Conservation (phyloP, 2,113 vertebrate genomes). For the Mandrillus leucophaeus region DNA sequence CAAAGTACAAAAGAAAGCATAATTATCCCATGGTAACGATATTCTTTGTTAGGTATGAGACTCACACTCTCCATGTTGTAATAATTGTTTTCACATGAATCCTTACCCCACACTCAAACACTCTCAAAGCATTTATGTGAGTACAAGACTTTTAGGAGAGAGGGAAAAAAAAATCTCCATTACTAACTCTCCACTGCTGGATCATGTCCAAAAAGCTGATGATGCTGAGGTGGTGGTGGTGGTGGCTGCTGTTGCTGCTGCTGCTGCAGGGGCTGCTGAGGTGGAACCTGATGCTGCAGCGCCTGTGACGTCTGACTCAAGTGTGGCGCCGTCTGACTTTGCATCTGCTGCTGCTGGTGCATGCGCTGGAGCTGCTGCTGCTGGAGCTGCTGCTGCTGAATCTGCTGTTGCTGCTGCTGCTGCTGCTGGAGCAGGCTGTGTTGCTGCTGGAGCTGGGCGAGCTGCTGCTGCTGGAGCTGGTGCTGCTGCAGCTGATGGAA, state of each 20-base stretch:
- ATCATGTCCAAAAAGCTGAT: slow-evolving; percentile 95
- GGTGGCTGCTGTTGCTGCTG: slow-evolving; percentile 74
- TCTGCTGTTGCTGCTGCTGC: slow-evolving; percentile 79
- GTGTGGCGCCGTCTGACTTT: slow-evolving; percentile 80
- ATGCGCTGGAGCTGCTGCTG: slow-evolving; percentile 86
- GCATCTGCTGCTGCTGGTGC: slow-evolving; percentile 86
- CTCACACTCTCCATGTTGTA: background rate
- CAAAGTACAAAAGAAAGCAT: background rate
- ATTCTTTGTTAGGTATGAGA: accelerated
- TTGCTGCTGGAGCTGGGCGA: slow-evolving; percentile 84
- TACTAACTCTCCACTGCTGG: slow-evolving; percentile 93
- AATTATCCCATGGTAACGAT: background rate
- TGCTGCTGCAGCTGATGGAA: slow-evolving; percentile 87
- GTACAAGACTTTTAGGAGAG: background rate
- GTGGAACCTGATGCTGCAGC: slow-evolving; percentile 86
- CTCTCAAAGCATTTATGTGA: background rate
- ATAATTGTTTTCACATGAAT: accelerated
- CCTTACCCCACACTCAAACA: background rate
- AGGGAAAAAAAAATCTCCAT: background rate
- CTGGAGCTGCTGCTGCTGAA: slow-evolving; percentile 81
- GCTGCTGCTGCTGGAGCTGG: slow-evolving; percentile 84
- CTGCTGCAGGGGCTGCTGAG: slow-evolving; percentile 84
- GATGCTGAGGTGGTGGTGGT: slow-evolving; percentile 82
- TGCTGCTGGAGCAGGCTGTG: slow-evolving; percentile 80
- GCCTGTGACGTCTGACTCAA: slow-evolving; percentile 79